phyloP scores from a whole-genome alignment of 2,113 vertebrate genomes.

The Balaeniceps rex region DNA sequence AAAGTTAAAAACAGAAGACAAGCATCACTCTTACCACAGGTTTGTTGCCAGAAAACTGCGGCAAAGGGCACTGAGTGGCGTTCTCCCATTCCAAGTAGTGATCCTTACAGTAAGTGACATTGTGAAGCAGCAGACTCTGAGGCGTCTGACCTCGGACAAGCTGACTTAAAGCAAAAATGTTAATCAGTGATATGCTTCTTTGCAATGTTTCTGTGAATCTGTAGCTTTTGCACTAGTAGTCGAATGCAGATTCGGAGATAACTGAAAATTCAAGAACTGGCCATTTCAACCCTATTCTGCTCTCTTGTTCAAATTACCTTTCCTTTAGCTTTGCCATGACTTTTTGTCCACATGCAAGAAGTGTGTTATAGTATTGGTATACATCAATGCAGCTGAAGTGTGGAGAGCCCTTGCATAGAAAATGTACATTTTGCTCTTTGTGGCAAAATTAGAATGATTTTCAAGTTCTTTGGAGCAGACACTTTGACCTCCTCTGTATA shows the following conservation, averaged over 20 bases:
- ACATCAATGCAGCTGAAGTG: background rate
- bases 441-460: background rate
- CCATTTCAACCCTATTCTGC: background rate
- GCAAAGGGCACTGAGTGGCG: constrained; percentile 63
- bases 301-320: background rate
- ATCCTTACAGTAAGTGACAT: constrained; percentile 75
- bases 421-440: background rate
- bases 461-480: background rate
- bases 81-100: constrained; percentile 72
- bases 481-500: background rate
- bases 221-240: background rate
- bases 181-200: background rate
- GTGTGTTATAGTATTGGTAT: background rate
- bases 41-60: constrained; percentile 78
- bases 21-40: constrained; percentile 74
- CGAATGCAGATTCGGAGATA: background rate
- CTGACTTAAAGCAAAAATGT: constrained; percentile 58
- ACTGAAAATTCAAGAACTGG: background rate
- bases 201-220: background rate
- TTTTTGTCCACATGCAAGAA: background rate
- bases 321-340: background rate
- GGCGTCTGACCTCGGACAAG: constrained; percentile 77
- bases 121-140: constrained; percentile 75
- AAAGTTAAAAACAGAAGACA: background rate
- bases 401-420: background rate